Conservation (phyloP, 2,888 invertebrate genomes). For the Dendrolimus pini region DNA sequence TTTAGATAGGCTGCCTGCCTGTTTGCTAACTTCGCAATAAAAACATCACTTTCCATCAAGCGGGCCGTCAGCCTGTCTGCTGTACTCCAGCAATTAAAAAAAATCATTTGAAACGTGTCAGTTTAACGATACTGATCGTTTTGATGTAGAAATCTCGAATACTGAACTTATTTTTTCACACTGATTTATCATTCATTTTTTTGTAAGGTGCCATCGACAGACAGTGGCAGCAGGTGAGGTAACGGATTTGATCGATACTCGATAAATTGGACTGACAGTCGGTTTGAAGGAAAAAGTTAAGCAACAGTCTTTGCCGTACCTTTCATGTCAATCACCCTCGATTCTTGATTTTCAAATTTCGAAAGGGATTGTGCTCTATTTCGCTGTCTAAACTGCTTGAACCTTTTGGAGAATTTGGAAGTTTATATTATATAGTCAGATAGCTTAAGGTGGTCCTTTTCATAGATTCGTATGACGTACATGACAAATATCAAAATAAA, state of each 20-base stretch:
- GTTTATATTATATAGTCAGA: not conserved
- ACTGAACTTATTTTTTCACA: slow-evolving; percentile 15
- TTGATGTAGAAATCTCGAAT: slow-evolving; percentile 10
- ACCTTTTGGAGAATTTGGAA: not conserved
- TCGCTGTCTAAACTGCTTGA: not conserved
- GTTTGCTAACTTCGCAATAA: no score
- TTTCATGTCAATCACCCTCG: not conserved
- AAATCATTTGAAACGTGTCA: no score
- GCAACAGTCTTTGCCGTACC: slow-evolving; percentile 16
- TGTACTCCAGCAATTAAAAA: no score
- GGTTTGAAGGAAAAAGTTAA: slow-evolving; percentile 27
- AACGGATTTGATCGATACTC: slow-evolving; percentile 31
- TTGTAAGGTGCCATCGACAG: slow-evolving; percentile 27
- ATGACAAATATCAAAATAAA: no score
- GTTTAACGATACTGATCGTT: slow-evolving; percentile 11
- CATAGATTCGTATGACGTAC: no score
- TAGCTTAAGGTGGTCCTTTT: not conserved
- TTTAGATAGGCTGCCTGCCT: no score
- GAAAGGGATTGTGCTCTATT: not conserved
- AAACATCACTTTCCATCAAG: no score
- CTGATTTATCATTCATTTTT: slow-evolving; percentile 26
- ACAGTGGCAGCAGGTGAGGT: slow-evolving; percentile 37
- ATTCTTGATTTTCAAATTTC: not conserved
- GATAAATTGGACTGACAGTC: slow-evolving; percentile 50
- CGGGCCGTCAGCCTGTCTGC: no score